Evolutionary conservation across 2,113 vertebrate genomes (phyloP), one percentile per base, ranked within the genome.

Genomic region (Lepus americanus): DNA sequence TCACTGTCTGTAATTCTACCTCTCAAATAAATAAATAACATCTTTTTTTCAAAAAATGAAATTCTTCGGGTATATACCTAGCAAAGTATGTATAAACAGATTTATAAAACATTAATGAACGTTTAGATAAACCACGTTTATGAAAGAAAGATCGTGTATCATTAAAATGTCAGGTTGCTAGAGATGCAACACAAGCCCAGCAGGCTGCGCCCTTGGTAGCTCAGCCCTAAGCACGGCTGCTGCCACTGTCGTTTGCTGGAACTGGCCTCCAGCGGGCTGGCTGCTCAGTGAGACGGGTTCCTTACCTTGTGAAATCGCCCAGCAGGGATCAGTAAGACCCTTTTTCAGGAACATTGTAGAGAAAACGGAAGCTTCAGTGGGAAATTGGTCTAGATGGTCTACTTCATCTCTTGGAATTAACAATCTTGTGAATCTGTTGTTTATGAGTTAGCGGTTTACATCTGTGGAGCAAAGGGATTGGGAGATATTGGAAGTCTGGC

Each of bases 1-100:
- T 44, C 6, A 44, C 44, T 44, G 44, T 44, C 44, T 44, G 44
- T 44, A 44, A 44, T 7, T 44, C 44, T 44, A 7, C 44, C 44
- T 44, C 44, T 44, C 44, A 44, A 44, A 44, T 44, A 44, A 44
- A 44, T 44, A 44, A 44, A 44, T 44, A 44, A 44, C 44, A 44
- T 44, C 44, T 44, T 44, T 44, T 44, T 44, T 44, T 8, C 8
- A 44, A 44, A 44, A 44, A 4, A 64, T 77, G 20, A 76, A 82
- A 63, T 90, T n/a, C 27, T 63, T 86, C 12, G 81, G 17, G 9
- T 22, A 76, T 61, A 67, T 39, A 84, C 25, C 16, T 92, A 73
- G 53, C 29, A 87, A 79, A 92, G 72, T 90, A 44, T 87, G 36
- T 86, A 12, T 79, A 16, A 80, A 33, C 49, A 94, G 82, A 90